Evolutionary conservation across 2,797 vertebrate genomes (phyloP), one percentile per base, ranked within the genome.

Genomic region (Mycteria americana): DNA sequence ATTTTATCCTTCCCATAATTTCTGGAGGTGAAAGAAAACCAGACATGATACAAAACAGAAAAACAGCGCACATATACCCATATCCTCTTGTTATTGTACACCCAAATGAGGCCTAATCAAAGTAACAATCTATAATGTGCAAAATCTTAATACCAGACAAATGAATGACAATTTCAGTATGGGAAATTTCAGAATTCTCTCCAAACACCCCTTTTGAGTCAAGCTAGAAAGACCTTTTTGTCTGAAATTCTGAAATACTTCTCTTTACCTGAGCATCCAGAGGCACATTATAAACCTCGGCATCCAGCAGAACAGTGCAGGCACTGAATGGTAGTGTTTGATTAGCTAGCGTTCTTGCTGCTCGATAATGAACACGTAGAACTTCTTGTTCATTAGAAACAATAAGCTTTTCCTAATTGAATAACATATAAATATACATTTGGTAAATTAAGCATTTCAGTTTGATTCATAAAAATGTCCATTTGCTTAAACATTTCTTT

Each of bases 361-460:
- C 99, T 98, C 99, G 98, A 94, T 99, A 99, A 97, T 99, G 99
- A 94, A 99, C 99, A 79, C 99, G 98, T 15, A 99, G 95, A 97
- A 99, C 99, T 96, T 99, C 99, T 97, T 99, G 99, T 93, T 99
- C 99, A 4, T 99, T 99, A 54, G 99, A 99, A 96, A 99, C 99
- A 67, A 99, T 99, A 80, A 99, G 98, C 97, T 99, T 99, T 97
- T 99, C 99, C 99, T 99, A 96, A 69, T 83, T 54, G 59, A 91
- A 84, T 18, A 80, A 86, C 18, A 70, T 21, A 43, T 13, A 72
- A 83, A 78, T 12, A 70, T 0, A 67, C 33, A 78, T 31, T 77
- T 69, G 31, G 30, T 48, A 65, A 89, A 45, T 46, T 13, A 63
- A 73, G 16, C 39, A 64, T 76, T 84, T 85, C 43, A 30, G 33